Conservation (phyloP, 2,888 invertebrate genomes). For the Molorchus minor region DNA sequence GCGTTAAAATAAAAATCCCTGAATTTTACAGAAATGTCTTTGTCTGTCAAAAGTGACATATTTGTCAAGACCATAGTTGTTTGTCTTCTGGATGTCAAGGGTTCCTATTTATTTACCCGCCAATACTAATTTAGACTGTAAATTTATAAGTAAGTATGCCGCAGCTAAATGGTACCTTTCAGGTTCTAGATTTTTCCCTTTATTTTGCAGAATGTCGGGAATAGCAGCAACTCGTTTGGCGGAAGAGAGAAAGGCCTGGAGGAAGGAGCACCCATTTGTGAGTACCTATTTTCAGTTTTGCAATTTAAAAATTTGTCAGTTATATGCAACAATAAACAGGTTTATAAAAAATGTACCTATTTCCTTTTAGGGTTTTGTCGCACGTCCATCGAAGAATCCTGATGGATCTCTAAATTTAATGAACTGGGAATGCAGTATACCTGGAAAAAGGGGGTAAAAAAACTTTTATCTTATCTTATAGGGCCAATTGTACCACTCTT, state of each 20-base stretch:
- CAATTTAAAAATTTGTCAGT: too few relatives aligned
- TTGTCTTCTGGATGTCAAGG: background rate
- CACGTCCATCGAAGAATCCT: slow-evolving; percentile 92
- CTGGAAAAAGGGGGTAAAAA: too few relatives aligned
- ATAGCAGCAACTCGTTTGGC: slow-evolving; percentile 94
- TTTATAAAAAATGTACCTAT: too few relatives aligned
- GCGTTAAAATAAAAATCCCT: background rate
- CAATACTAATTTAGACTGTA: background rate
- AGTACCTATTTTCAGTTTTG: background rate
- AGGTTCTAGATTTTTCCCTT: background rate
- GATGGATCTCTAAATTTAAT: slow-evolving; percentile 96
- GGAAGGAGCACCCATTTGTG: slow-evolving; percentile 95
- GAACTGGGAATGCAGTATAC: slow-evolving; percentile 99
- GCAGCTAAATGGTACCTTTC: too few relatives aligned
- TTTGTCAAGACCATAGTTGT: background rate
- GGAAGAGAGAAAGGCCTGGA: slow-evolving; percentile 98
- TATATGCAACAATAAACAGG: too few relatives aligned
- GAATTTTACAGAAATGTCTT: too few relatives aligned
- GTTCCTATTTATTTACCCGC: too few relatives aligned
- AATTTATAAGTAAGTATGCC: too few relatives aligned
- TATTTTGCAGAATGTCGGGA: slow-evolving; percentile 81
- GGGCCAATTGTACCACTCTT: too few relatives aligned
- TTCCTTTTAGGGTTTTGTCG: slow-evolving; percentile 80
- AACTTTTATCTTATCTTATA: too few relatives aligned
- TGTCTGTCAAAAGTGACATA: background rate